Conservation (phyloP, 1,140 invertebrate species). For the Anastatus disparis region DNA sequence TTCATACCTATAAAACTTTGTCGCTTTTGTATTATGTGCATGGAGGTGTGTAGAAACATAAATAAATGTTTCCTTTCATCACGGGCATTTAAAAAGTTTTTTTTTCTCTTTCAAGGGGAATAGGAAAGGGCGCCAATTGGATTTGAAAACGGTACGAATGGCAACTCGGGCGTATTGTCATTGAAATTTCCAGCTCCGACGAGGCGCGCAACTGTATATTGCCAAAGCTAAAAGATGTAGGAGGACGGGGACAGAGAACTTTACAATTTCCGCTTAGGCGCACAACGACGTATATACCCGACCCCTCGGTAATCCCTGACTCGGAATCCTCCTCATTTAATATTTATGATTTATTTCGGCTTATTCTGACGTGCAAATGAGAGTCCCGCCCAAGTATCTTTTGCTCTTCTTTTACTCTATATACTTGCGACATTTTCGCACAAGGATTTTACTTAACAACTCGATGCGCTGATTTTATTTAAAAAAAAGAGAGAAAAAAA, state of each 20-base stretch:
- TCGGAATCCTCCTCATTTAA: constrained; percentile 62
- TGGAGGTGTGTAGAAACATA: no score
- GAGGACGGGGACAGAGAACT: no score
- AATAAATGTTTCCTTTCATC: constrained; percentile 33
- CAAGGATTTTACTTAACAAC: constrained; percentile 26
- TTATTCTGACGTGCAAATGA: constrained; percentile 65
- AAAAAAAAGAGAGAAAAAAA: no score
- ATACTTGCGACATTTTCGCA: constrained; percentile 31
- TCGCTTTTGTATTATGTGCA: no score
- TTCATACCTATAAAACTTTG: no score
- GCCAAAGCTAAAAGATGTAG: no score
- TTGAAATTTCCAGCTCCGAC: constrained; percentile 56
- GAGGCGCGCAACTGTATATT: constrained; percentile 24
- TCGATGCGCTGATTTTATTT: not conserved
- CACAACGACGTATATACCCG: constrained; percentile 39
- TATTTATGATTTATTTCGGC: constrained; percentile 69
- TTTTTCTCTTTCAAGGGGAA: no score
- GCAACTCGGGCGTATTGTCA: constrained; percentile 57
- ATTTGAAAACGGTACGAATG: constrained; percentile 30
- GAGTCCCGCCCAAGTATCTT: constrained; percentile 28
- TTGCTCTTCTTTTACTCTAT: no score
- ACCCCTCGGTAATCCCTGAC: constrained; percentile 62
- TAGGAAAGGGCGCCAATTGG: constrained; percentile 21
- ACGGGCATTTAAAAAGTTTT: constrained; percentile 33
- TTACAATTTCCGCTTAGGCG: constrained; percentile 59